Evolutionary conservation across 2,113 vertebrate genomes (phyloP).

Genomic region (Natator depressus): DNA sequence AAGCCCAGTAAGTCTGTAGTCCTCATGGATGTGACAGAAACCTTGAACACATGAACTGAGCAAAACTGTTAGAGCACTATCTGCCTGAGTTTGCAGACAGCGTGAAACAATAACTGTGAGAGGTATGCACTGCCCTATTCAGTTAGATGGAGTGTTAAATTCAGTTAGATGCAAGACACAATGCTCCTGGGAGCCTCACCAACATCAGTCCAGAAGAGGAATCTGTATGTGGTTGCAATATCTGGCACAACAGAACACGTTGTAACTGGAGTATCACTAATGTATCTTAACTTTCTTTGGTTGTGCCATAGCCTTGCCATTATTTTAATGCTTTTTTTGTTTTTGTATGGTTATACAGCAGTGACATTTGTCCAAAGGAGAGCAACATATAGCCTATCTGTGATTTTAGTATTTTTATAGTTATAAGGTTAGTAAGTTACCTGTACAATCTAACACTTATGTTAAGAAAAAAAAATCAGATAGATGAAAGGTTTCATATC

Average conservation of each 20-base stretch:
- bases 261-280: neutral
- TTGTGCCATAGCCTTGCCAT: neutral
- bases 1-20: neutral
- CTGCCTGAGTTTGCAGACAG: neutral
- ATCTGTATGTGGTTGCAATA: neutral
- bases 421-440: neutral
- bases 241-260: neutral
- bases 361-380: neutral
- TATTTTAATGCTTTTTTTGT: neutral
- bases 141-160: neutral
- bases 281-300: neutral
- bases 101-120: neutral
- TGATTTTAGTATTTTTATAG: neutral
- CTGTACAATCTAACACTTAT: neutral
- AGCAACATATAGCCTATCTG: neutral
- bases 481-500: constrained; percentile 10
- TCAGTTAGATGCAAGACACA: neutral
- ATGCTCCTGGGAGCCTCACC: neutral
- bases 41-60: neutral
- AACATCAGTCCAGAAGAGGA: neutral
- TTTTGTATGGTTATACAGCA: neutral
- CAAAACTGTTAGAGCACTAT: neutral
- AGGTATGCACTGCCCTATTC: neutral
- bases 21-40: neutral
- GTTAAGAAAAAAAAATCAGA: neutral